A percentile compares a stretch with the other conserved stretches of the same genome.
These are phyloP conservation scores for Pegoplata infirma DNA, from an alignment of 2,888 invertebrate species.

Conservation along the genomic window DNA sequence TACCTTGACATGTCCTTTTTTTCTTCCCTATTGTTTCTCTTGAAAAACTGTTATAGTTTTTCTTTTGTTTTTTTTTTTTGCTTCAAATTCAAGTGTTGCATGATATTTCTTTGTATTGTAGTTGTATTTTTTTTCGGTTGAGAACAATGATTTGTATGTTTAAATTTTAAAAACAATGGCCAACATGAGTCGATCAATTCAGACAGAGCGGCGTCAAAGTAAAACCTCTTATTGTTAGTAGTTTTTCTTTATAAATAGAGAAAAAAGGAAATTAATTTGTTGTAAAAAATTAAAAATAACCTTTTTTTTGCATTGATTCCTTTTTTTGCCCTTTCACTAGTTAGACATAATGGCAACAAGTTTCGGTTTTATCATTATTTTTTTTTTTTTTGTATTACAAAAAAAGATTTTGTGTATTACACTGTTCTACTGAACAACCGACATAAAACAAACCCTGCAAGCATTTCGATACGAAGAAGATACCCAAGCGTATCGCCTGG, in stretches of 20 bases:
- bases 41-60: conserved; percentile 13
- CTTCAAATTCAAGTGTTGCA: conserved; percentile 14
- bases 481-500: too few relatives aligned
- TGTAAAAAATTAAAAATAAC: conserved; percentile 14
- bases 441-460: too few relatives aligned
- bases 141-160: conserved; percentile 21
- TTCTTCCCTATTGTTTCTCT: background rate
- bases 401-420: too few relatives aligned
- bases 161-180: conserved; percentile 11
- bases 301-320: conserved; percentile 16
- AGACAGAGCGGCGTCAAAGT: conserved; percentile 39
- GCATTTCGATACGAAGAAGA: too few relatives aligned
- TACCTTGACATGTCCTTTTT: conserved; percentile 22
- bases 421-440: too few relatives aligned
- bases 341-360: conserved; percentile 15
- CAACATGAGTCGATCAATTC: conserved; percentile 9
- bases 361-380: conserved; percentile 16
- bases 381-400: too few relatives aligned
- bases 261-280: conserved; percentile 25
- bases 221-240: background rate
- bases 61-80: conserved; percentile 28
- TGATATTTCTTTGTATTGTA: conserved; percentile 1
- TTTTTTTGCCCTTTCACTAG: conserved; percentile 13
- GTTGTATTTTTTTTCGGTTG: background rate
- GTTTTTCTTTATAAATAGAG: background rate